Base-by-base conservation (phyloP, 2,797 vertebrate genomes). In the Ceryle rudis region DNA sequence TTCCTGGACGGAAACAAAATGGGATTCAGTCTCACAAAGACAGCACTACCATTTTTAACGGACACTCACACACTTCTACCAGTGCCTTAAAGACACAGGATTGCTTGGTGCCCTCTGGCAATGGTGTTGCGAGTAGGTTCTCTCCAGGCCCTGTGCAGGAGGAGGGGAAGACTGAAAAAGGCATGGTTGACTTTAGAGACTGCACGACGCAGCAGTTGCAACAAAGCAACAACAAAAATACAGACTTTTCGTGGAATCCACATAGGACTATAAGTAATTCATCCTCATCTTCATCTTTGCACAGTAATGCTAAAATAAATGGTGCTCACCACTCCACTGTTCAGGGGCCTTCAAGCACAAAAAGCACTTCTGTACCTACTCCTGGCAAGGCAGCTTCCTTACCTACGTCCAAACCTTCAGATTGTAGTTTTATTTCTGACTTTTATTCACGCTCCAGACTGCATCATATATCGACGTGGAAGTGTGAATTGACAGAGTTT, bases 381-480 rank as follows among this genome's bases (percentile, higher is more conserved):
- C 73, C 90, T 95, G 97, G 92, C 94, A 98, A 96, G 94, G 93
- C 94, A 96, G 94, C 87, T 85, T 97, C 98, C 84, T 97, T 97
- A 96, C 91, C 94, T 97, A 95, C 96, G 41, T 95, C 96, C 41
- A 98, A 97, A 97, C 86, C 98, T 93, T 96, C 97, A 78, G 98
- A 98, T 5, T 98, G 98, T 78, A 98, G 85, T 94, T 98, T 99
- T 97, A 99, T 99, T 97, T 99, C 99, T 2, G 98, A 99, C 95
- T 99, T 98, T 93, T 99, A 99, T 97, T 99, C 99, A 31, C 99
- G 6, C 96, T 99, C 99, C 69, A 99, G 99, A 96, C 98, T 99
- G 80, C 99, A 99, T 97, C 99, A 99, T 98, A 99, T 99, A 98
- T 98, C 99, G 94, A 99, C 98, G 0, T 99, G 99, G 99, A 99